Conservation (phyloP, 2,888 invertebrate genomes). For the Noctua pronuba region DNA sequence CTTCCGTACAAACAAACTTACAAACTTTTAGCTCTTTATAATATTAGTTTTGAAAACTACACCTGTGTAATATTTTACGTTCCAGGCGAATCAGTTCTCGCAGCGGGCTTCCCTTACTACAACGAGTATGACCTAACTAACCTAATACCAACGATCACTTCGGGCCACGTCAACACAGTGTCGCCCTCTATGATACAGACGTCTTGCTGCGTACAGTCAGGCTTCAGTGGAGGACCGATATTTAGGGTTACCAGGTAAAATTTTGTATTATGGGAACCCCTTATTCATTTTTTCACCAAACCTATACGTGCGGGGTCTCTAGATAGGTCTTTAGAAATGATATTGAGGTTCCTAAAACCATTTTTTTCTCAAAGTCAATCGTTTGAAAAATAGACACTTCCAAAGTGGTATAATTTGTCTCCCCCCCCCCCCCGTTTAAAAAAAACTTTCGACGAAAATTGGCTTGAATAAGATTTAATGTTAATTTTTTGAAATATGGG, state of each 20-base stretch:
- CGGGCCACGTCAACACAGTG: constrained; percentile 89
- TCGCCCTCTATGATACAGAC: constrained; percentile 91
- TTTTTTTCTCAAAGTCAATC: no score
- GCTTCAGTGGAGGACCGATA: constrained; percentile 92
- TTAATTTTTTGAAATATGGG: no score
- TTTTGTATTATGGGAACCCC: background rate
- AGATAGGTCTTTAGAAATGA: no score
- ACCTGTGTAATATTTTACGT: background rate
- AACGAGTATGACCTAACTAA: constrained; percentile 84
- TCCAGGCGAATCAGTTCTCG: constrained; percentile 90
- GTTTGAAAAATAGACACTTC: no score
- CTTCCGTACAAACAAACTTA: no score
- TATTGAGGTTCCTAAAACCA: no score
- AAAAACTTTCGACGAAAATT: no score
- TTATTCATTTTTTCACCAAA: background rate
- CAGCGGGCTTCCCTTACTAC: constrained; percentile 91
- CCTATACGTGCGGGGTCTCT: no score
- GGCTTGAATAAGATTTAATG: no score
- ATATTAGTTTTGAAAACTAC: background rate
- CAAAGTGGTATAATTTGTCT: no score
- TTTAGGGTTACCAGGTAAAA: constrained; percentile 80
- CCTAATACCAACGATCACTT: constrained; percentile 88
- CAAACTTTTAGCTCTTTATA: no score
- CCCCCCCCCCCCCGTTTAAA: no score
- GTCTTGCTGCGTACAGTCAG: constrained; percentile 91